Evolutionary conservation across 2,888 invertebrate genomes (phyloP).

Genomic region (Oxyteleia sp.): DNA sequence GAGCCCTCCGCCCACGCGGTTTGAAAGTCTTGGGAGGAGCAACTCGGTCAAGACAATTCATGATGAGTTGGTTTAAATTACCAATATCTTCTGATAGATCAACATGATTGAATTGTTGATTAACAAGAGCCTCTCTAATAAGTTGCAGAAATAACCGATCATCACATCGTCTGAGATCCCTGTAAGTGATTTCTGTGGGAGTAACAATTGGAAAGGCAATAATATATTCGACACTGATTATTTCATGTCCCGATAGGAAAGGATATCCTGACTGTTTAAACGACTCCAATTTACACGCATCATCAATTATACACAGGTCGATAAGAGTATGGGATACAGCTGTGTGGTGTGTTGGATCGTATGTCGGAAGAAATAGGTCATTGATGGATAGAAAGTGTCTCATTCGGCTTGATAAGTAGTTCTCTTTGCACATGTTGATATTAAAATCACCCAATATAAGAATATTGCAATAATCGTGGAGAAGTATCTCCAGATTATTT

Average conservation of each 20-base stretch:
- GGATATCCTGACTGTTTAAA: conserved; percentile 26
- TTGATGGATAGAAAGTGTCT: background rate
- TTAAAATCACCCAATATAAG: conserved; percentile 34
- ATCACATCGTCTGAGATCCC: background rate
- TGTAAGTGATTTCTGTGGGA: background rate
- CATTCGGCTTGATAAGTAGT: background rate
- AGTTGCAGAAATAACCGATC: background rate
- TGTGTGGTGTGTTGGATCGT: conserved; percentile 9
- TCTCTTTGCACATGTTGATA: background rate
- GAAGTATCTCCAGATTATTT: background rate
- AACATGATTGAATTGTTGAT: background rate
- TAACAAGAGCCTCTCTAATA: background rate
- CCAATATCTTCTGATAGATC: background rate
- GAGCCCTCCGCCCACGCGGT: background rate
- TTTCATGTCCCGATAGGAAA: conserved; percentile 41
- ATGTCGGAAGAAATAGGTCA: background rate
- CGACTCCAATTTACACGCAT: background rate
- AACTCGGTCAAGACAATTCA: background rate
- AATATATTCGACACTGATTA: background rate
- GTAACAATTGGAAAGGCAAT: background rate
- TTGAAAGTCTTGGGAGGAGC: conserved; percentile 26
- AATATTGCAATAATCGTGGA: background rate
- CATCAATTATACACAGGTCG: conserved; percentile 18
- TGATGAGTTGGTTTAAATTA: background rate
- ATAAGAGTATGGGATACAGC: background rate